Base-by-base conservation (phyloP, 2,888 invertebrate species). In the Cacoxenus indagator region DNA sequence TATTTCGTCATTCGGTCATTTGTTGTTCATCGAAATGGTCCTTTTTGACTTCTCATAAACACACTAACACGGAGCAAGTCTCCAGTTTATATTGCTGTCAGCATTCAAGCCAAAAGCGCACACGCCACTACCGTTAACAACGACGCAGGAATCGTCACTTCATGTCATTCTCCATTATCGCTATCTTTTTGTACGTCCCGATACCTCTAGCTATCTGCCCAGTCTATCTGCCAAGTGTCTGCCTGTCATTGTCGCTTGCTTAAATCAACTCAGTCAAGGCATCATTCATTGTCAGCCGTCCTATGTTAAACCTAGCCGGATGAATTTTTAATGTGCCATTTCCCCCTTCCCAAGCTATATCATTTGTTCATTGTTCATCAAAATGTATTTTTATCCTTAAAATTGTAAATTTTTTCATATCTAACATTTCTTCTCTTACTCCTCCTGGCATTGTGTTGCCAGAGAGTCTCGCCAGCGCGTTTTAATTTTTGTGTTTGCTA, bases 271-370 rank as follows among this genome's bases (percentile, higher is more conserved):
- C 11, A 48, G 48, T 19, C 48, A 48, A 48, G 48, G 37, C 14
- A 14, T 37, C 37, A n/a, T n/a, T n/a, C n/a, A 19, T 51, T 51
- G 51, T 51, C 37, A 51, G 22, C 19, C 55, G 55, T 22, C 22
- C 19, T 22, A 51, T 19, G 51, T 6, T 3, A 51, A 51, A 48
- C 14, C 17, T 19, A 26, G 55, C 70, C 70, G 59, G 37, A 71
- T 74, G 76, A 73, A 76, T 75, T 76, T 74, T 74, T 71, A 67
- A 71, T 70, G 67, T 46, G 17, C 17, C 48, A 64, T 17, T 57
- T 62, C 11, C 37, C n/a, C 17, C 1, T 43, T 43, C 43, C 1
- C 45, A 3, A 43, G n/a, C n/a, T n/a, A n/a, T n/a, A n/a, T n/a
- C n/a, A n/a, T n/a, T 31, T 1, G 2, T 37, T 37, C 14, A 11